Percentiles rank a stretch among this genome's conserved stretches.
These are phyloP conservation scores for Propithecus coquereli DNA, from an alignment of 2,113 vertebrate genomes.

Conservation along the genomic window DNA sequence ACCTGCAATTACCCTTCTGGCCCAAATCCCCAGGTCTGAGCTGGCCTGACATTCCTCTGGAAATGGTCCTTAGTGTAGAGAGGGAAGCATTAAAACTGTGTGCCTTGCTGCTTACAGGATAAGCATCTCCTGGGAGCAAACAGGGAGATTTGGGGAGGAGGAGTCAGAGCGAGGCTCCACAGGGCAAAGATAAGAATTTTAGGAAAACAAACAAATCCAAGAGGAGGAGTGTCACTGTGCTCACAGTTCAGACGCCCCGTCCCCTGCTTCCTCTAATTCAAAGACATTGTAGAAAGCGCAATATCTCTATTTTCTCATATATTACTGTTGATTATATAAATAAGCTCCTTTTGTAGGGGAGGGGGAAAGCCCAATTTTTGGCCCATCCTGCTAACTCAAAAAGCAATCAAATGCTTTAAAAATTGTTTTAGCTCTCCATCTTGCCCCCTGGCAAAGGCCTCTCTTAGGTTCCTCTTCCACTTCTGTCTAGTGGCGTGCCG, in stretches of 20 bases:
- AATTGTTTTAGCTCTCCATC: background rate
- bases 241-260: background rate
- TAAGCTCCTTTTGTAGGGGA: background rate
- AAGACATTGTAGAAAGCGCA: background rate
- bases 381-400: background rate
- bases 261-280: background rate
- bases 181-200: background rate
- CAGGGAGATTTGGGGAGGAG: background rate
- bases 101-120: background rate
- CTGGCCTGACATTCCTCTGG: conserved; percentile 24
- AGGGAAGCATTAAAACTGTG: conserved; percentile 27
- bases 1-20: conserved; percentile 13
- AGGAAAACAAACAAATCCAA: background rate
- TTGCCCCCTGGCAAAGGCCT: background rate
- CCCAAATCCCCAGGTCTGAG: background rate
- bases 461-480: background rate
- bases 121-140: conserved; percentile 46
- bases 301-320: background rate
- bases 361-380: background rate
- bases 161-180: background rate
- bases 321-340: background rate
- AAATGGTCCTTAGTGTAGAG: conserved; percentile 15
- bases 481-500: background rate
- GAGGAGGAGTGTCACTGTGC: background rate
- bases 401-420: background rate